A percentile compares a stretch with the other conserved stretches of the same genome.
phyloP scores from a whole-genome alignment of 2,888 invertebrate species.

The Phyto melanocephala region DNA sequence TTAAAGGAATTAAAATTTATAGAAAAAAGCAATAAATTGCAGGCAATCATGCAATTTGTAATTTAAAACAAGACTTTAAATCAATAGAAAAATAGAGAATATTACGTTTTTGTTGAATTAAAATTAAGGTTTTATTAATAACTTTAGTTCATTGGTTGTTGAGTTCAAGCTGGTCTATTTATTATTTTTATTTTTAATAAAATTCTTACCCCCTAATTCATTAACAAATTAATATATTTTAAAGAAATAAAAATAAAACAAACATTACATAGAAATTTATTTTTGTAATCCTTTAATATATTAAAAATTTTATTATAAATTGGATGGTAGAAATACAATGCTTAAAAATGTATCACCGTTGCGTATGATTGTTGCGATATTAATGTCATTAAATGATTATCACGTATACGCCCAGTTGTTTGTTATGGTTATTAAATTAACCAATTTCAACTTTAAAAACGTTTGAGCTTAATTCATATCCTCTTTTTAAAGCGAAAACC shows the following conservation, averaged over 20 bases:
- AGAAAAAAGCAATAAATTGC: constrained; percentile 36
- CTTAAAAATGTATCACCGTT: neutral
- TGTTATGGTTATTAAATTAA: no score
- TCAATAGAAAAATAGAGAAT: neutral
- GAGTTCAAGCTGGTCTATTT: no score
- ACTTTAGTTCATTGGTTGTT: no score
- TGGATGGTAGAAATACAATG: no score
- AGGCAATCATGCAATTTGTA: constrained; percentile 57
- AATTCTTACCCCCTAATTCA: neutral
- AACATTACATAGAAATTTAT: no score
- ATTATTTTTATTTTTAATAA: neutral
- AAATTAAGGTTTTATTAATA: neutral
- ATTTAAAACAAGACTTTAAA: constrained; percentile 15
- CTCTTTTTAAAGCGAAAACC: no score
- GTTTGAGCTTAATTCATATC: no score
- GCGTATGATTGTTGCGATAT: constrained; percentile 4
- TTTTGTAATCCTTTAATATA: no score
- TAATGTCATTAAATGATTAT: neutral
- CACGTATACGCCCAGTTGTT: neutral
- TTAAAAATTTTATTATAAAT: no score
- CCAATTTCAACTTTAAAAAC: no score
- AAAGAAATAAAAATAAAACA: no score
- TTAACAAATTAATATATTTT: no score
- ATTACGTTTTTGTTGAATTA: neutral
- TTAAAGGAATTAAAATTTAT: neutral